Evolutionary conservation across 2,113 vertebrate genomes (phyloP), one percentile per base, ranked within the genome.

Genomic region (Gymnarchus niloticus): DNA sequence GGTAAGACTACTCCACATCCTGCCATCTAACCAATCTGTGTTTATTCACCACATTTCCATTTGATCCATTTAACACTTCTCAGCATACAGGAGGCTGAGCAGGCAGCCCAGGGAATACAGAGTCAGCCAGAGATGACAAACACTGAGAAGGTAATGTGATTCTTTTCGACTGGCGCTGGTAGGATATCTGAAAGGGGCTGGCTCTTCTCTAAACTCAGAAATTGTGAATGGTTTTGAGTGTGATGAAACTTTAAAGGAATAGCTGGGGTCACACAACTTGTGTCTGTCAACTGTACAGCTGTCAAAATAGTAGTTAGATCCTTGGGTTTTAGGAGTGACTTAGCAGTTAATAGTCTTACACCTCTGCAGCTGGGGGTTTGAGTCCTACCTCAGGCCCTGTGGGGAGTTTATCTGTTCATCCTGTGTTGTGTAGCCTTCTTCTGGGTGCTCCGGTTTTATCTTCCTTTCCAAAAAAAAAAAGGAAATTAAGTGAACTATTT

Each of bases 21-120:
- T 78, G 65, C 52, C 85, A 86, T 19, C 57, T 25, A 46, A 23
- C 5, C 56, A 14, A 86, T 61, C 9, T 48, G 7, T 65, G 28
- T 78, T 85, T 85, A 78, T 25, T 46, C 52, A 7, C 59, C 19
- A 25, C 46, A 51, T 69, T 84, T 65, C 44, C 83, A 23, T 80
- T 77, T 80, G 33, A 85, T 77, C 84, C 73, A 37, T 85, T 77
- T 78, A n/a, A 78, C 37, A 28, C 37, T 85, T 85, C 56, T 78
- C 84, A 8, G 51, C 84, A 78, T 44, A 57, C 33, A 78, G 65
- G 44, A 54, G 21, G 82, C 48, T 81, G 80, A 81, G 3, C 21
- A 14, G 59, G 52, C 52, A n/a, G 52, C 51, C 69, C 49, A 21
- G 21, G 73, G 33, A 78, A 73, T 48, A 85, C 37, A 8, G 37